These are phyloP conservation scores for Rissa tridactyla DNA, from an alignment of 2,113 vertebrate genomes.

Conservation along the genomic window DNA sequence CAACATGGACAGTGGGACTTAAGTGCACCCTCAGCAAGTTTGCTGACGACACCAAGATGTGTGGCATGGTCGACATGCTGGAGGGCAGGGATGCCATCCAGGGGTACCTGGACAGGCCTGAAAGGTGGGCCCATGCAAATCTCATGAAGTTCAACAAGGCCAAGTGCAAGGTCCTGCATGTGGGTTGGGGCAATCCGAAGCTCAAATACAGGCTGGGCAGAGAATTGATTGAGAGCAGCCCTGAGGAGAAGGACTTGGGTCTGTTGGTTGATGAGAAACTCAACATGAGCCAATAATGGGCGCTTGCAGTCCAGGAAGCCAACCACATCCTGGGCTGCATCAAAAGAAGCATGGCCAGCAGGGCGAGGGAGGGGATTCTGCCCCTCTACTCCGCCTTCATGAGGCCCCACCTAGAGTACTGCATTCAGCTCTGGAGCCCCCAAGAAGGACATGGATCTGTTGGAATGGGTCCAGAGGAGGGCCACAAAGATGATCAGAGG, in stretches of 20 bases:
- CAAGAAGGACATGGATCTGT: neutral
- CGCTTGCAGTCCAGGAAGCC: neutral
- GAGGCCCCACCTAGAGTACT: neutral
- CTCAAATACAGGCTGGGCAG: neutral
- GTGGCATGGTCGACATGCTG: neutral
- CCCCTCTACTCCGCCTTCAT: neutral
- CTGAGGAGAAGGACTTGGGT: neutral
- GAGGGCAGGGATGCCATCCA: neutral
- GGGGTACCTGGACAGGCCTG: neutral
- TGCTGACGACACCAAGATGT: neutral
- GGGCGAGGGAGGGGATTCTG: neutral
- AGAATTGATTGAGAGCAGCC: neutral
- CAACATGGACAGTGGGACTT: neutral
- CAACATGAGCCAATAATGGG: neutral
- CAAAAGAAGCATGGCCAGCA: neutral
- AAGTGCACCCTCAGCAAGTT: neutral
- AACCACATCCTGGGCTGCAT: neutral
- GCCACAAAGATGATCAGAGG: neutral
- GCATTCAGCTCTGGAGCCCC: neutral
- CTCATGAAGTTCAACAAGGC: neutral
- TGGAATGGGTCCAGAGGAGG: neutral
- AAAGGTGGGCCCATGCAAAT: neutral
- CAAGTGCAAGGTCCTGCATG: neutral
- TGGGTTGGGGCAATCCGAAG: neutral
- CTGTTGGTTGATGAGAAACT: neutral